Evolutionary conservation across 37 sponge, comb jelly and placozoan genomes (phyloP), one percentile per base, ranked within the genome.

Genomic region (Crambe crambe): DNA sequence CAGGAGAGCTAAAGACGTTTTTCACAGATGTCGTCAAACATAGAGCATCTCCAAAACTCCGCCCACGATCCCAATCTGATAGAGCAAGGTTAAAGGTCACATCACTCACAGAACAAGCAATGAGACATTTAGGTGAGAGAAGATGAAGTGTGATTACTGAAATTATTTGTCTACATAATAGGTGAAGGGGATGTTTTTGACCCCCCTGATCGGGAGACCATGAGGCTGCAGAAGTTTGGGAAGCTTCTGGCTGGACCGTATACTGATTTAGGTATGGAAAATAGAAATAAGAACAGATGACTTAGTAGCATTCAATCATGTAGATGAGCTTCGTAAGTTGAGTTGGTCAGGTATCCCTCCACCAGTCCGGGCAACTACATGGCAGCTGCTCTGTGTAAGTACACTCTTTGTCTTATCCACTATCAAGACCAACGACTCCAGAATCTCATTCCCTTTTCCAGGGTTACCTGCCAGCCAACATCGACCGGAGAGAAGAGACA

Each of bases 401-500:
- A 17, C 83, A 69, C 9, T 89, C 72, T 51, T 51, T 51, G 15
- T 51, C 54, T 51, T 51, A 18, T 9, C 9, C 54, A 51, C 54
- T 9, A 15, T n/a, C 29, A 73, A 47, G 51, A 47, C n/a, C n/a
- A n/a, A 58, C 36, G 26, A 27, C 8, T 25, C 25, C 56, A 43
- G 51, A 4, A 23, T 73, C 56, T 36, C 69, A 9, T 3, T 15
- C 54, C 32, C 32, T 10, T 34, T 30, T 38, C 0, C 47, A 93
- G 94, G 98, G 98, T 1, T 97, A 97, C 72, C 88, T 97, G 1
- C 98, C 98, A 21, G 87, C 93, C 43, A 97, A 97, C 75, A 92
- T 90, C 36, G 93, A 92, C 75, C 58, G 98, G 42, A 79, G 95
- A 20, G 90, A 89, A 56, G 89, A 87, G 35, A 97, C 98, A 1